Evolutionary conservation across 2,888 invertebrate species (phyloP).

Genomic region (Heliconius cydno): DNA sequence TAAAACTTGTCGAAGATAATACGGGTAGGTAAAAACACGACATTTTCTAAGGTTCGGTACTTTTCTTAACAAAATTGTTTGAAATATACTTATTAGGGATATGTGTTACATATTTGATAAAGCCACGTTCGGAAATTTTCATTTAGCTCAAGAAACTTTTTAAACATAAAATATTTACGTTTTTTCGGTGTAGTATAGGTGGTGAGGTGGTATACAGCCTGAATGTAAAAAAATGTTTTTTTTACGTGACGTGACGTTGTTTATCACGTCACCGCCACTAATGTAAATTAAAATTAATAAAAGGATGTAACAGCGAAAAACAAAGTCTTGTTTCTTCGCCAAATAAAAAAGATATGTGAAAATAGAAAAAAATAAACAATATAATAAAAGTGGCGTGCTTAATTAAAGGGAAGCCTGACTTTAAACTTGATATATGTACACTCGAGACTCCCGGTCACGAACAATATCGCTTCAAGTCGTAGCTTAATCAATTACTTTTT

Average conservation of each 20-base stretch:
- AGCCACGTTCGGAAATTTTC: neutral
- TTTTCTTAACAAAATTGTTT: conserved; percentile 1
- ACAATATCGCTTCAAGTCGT: conserved; percentile 44
- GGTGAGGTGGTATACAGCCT: too few relatives aligned
- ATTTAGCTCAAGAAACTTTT: neutral
- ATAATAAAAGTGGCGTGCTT: conserved; percentile 42
- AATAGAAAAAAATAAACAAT: conserved; percentile 3
- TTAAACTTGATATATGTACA: conserved; percentile 53
- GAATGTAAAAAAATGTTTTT: too few relatives aligned
- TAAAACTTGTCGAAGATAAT: conserved; percentile 33
- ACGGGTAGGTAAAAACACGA: conserved; percentile 26
- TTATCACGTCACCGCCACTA: too few relatives aligned
- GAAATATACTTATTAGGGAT: neutral
- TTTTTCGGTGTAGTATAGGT: too few relatives aligned
- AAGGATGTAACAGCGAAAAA: too few relatives aligned
- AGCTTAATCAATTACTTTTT: conserved; percentile 40
- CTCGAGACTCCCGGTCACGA: conserved; percentile 54
- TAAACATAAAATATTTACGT: neutral
- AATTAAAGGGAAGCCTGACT: conserved; percentile 59
- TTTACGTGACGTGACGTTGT: too few relatives aligned
- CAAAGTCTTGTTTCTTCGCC: too few relatives aligned
- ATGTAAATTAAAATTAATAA: too few relatives aligned
- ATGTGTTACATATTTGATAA: neutral
- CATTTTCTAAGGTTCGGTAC: conserved; percentile 22
- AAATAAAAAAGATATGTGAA: too few relatives aligned